Percentiles rank a stretch among this genome's conserved stretches.
Conservation (phyloP, 2,888 invertebrate genomes). For the Mesorhabditis belari region DNA sequence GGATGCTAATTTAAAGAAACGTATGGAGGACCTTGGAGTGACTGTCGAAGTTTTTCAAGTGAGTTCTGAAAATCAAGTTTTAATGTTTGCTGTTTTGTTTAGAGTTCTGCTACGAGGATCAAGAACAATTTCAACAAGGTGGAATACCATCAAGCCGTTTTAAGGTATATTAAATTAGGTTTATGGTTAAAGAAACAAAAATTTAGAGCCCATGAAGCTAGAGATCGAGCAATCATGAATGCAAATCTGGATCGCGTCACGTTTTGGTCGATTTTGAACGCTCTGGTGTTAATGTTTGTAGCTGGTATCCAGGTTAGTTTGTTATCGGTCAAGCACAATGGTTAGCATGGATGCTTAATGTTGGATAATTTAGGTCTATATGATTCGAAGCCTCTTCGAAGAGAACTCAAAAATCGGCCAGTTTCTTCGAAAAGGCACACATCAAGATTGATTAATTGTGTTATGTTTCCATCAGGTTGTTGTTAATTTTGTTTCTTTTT, state of each 20-base stretch:
- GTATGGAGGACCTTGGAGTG: conserved; percentile 37
- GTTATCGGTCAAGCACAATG: conserved; percentile 23
- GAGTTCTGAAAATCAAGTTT: conserved; percentile 1
- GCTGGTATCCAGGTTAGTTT: conserved; percentile 62
- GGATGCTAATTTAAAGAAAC: conserved; percentile 24
- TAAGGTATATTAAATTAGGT: neutral
- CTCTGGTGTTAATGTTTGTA: conserved; percentile 68
- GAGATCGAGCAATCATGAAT: conserved; percentile 75
- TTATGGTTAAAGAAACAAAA: too few species aligned
- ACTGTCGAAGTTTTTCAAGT: conserved; percentile 40
- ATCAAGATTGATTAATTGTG: neutral
- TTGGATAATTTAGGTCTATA: conserved; percentile 59
- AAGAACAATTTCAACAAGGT: conserved; percentile 43
- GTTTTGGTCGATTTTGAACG: conserved; percentile 70
- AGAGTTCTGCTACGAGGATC: conserved; percentile 33
- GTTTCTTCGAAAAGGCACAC: conserved; percentile 23
- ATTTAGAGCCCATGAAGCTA: conserved; percentile 65
- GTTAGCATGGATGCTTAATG: neutral
- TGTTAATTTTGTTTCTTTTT: too few species aligned
- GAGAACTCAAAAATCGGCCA: conserved; percentile 55
- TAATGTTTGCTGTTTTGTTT: conserved; percentile 11
- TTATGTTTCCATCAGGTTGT: too few species aligned
- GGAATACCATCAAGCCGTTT: conserved; percentile 23
- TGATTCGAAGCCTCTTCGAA: conserved; percentile 75
- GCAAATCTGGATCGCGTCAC: conserved; percentile 75